Evolutionary conservation across 2,113 vertebrate genomes (phyloP).

Genomic region (Piliocolobus tephrosceles): DNA sequence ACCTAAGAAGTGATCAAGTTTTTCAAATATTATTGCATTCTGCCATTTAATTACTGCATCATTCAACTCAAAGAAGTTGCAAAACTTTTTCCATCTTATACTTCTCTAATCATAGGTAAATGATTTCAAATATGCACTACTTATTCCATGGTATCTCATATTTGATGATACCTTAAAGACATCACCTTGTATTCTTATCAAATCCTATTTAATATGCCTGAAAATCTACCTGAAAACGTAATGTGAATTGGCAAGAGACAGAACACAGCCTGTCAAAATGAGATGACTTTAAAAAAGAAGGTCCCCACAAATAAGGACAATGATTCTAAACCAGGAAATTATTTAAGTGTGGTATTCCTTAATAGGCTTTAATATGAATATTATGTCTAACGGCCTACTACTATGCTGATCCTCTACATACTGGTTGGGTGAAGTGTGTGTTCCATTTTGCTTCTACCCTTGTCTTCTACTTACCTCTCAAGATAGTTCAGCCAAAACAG

Average conservation of each 20-base stretch:
- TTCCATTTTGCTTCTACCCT: not conserved
- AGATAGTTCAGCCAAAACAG: not conserved
- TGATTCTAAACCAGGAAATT: not conserved
- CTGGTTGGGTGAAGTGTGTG: not conserved
- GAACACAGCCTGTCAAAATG: not conserved
- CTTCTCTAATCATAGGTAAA: not conserved
- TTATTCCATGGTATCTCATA: not conserved
- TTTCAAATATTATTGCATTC: constrained; percentile 41
- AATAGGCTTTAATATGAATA: not conserved
- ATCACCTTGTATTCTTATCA: not conserved
- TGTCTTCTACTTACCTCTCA: not conserved
- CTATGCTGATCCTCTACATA: not conserved
- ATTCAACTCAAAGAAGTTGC: constrained; percentile 4
- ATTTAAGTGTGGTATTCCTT: not conserved
- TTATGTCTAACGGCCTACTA: not conserved
- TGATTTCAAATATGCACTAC: not conserved
- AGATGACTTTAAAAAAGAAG: not conserved
- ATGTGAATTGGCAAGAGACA: not conserved
- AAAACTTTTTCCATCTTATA: not conserved
- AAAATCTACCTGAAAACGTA: not conserved
- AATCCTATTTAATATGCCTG: not conserved
- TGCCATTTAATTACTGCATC: constrained; percentile 48
- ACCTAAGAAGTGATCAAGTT: constrained; percentile 24
- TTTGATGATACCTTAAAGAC: not conserved
- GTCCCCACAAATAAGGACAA: not conserved